Evolutionary conservation across 2,797 vertebrate genomes (phyloP).

Genomic region (Dendrocincla tyrannina): DNA sequence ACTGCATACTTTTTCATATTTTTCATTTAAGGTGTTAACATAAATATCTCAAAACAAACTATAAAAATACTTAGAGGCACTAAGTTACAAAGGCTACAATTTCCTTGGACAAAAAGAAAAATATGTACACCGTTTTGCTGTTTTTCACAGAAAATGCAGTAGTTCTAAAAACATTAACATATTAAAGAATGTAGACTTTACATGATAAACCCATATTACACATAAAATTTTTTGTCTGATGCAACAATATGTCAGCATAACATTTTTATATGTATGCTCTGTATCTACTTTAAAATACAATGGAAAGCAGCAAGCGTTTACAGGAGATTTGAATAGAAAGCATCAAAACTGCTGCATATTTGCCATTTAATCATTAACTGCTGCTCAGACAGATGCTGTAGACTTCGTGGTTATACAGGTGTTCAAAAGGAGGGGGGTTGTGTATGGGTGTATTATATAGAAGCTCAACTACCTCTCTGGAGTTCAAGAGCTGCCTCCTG

Average conservation of each 20-base stretch:
- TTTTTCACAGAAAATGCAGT: background rate
- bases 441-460: background rate
- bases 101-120: background rate
- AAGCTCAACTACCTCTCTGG: background rate
- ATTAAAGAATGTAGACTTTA: background rate
- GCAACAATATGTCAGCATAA: background rate
- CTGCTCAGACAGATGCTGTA: background rate
- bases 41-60: background rate
- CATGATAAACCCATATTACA: background rate
- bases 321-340: background rate
- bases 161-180: background rate
- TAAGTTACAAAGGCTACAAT: background rate
- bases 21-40: background rate
- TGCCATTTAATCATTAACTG: slow-evolving; percentile 17
- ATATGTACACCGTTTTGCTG: background rate
- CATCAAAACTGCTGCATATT: background rate
- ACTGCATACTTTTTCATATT: background rate
- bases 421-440: background rate
- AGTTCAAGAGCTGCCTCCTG: background rate
- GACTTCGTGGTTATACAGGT: background rate
- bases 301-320: background rate
- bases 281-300: background rate
- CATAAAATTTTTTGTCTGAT: background rate
- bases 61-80: background rate
- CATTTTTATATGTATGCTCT: background rate